Base-by-base conservation (phyloP, 35 echinoderm and acorn worm species). In the Heliocidaris erythrogramma region DNA sequence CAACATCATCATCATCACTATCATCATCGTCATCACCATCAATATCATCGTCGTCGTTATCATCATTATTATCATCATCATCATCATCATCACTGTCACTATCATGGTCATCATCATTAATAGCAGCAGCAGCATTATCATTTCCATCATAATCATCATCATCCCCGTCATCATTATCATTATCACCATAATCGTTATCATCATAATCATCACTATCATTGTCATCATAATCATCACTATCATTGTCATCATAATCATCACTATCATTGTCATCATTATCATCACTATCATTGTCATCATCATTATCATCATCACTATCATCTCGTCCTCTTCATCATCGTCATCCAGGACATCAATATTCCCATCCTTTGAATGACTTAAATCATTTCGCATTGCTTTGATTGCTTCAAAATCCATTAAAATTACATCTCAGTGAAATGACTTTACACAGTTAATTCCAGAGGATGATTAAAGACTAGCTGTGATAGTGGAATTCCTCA, bases 71-170 rank as follows among this genome's bases (percentile, higher is more conserved):
- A 71, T 71, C 61, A 71, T 71, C 61, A 71, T 71, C n/a, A n/a
- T n/a, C n/a, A n/a, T n/a, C n/a, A n/a, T n/a, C 61, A 71, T 71
- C 61, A 71, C 61, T 71, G 61, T 71, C 61, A 71, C 61, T 71
- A 24, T 71, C 61, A 71, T 71, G 61, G 24, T 71, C 24, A 71
- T 71, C 61, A 71, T 71, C 24, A 71, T 71, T 24, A 71, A 13
- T 71, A 71, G 61, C 61, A 71, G 61, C 61, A 71, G 61, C 61
- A 71, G 11, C 61, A 71, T 71, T 71, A 71, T 71, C 61, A 71
- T 71, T 24, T 13, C 61, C 61, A 24, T 71, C 61, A 71, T 71
- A 71, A 71, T 71, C 24, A 11, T 71, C 61, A 71, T 71, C 61
- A 71, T 71, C 11, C 11, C 11, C 61, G 24, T 71, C 61, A 71